Evolutionary conservation across 2,113 vertebrate species (phyloP).

Genomic region (Passer domesticus): DNA sequence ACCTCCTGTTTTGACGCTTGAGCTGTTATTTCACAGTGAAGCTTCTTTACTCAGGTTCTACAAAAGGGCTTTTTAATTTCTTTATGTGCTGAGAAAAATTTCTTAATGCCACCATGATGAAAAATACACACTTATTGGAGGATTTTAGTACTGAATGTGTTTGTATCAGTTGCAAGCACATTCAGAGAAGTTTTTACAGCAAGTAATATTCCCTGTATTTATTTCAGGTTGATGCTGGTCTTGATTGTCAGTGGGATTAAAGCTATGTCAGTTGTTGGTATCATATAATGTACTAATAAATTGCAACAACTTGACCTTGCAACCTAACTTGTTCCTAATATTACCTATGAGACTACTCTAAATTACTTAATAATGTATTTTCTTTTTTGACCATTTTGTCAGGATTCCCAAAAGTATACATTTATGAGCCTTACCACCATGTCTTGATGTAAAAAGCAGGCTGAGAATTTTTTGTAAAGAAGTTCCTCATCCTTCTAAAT

Average conservation of each 20-base stretch:
- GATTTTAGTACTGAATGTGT: not conserved
- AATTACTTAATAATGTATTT: not conserved
- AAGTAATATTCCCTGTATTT: not conserved
- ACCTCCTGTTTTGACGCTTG: not conserved
- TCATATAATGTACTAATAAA: not conserved
- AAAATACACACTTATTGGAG: not conserved
- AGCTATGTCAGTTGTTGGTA: not conserved
- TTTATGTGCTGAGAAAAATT: not conserved
- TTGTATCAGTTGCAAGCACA: not conserved
- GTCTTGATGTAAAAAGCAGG: not conserved
- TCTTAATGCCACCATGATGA: not conserved
- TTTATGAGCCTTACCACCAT: not conserved
- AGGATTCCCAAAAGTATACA: not conserved
- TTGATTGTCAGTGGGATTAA: not conserved
- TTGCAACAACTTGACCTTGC: not conserved
- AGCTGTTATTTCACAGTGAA: not conserved
- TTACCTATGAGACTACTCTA: not conserved
- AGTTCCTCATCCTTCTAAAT: not conserved
- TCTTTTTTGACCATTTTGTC: not conserved
- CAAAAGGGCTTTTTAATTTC: not conserved
- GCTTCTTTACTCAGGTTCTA: not conserved
- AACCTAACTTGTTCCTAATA: not conserved
- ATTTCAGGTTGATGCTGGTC: not conserved
- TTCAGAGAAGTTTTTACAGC: not conserved
- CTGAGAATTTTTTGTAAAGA: rapidly evolving